Evolutionary conservation across 2,888 invertebrate genomes (phyloP).

Genomic region (Brachyptera putata): DNA sequence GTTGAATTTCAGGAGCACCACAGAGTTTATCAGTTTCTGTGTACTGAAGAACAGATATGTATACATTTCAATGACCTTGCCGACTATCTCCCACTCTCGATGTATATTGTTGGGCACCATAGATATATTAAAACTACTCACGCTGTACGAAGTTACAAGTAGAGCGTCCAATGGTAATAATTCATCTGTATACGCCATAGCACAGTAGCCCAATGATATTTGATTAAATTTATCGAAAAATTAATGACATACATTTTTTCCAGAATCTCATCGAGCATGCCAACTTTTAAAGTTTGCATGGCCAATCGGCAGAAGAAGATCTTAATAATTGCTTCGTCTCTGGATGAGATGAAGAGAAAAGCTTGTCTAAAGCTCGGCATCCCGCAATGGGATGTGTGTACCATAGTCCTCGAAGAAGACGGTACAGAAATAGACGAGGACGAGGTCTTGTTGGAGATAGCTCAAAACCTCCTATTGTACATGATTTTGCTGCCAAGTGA

Average conservation of each 20-base stretch:
- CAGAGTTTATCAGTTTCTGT: background rate
- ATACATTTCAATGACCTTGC: background rate
- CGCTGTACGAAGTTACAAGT: background rate
- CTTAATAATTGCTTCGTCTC: background rate
- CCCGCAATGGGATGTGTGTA: background rate
- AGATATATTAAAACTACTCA: background rate
- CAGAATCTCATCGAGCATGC: no score
- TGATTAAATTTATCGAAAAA: no score
- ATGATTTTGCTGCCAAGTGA: background rate
- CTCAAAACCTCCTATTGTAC: background rate
- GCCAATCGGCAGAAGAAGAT: background rate
- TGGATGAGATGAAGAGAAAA: background rate
- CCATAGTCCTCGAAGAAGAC: constrained; percentile 1
- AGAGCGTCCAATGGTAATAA: background rate
- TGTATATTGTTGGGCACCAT: background rate
- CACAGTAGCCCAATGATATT: background rate
- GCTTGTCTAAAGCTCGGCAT: background rate
- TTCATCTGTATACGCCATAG: no score
- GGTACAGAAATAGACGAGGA: constrained; percentile 2
- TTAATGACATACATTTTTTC: no score
- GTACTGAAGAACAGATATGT: background rate
- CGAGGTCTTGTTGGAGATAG: background rate
- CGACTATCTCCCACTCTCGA: background rate
- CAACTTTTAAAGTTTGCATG: constrained; percentile 5
- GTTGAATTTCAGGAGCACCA: background rate